Evolutionary conservation across 2,888 invertebrate species (phyloP), one percentile per base, ranked within the genome.

Genomic region (Tinea pellionella): DNA sequence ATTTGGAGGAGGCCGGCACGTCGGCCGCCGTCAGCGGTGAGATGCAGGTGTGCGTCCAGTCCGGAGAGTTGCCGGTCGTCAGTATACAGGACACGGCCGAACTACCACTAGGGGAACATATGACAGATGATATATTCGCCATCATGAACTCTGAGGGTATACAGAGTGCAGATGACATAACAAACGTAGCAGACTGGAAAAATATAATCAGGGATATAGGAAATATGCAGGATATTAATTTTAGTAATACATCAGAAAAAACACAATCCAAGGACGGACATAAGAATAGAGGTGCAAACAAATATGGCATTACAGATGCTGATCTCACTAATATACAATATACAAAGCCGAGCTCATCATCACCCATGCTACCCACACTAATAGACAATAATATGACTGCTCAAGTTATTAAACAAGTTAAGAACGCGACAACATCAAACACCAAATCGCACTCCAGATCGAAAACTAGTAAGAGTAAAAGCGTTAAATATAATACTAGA

Each of bases 81-180:
- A 88, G 88, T 70, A 88, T 88, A 76, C 87, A 85, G 69, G 88
- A 88, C 70, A 76, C 86, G 19, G 87, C 87, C 63, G 88, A 88
- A 42, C 67, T 87, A 63, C 87, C 80, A 8, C 80, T 88, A 12
- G 85, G 85, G 62, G 87, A 87, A 65, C 81, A 79, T 64, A 71
- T 85, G 61, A 85, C 88, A 11, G 88, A 88, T 70, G 88, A 88
- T 66, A 88, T 88, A 62, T 84, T 87, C 65, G 85, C 74, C 61
- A 88, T 88, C 63, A 88, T 88, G 88, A 86, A 84, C 67, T 87
- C 86, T 56, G 88, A 88, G 68, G 88, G 88, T 32, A 88, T 88
- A 62, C 82, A 84, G 67, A 83, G 81, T 64, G 87, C 86, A 18
- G 88, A 87, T 62, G 87, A 87, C 68, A 80, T 86, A 63, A 78